These are phyloP conservation scores for Botia almorhae DNA, from an alignment of 2,797 vertebrate genomes.

Conservation along the genomic window DNA sequence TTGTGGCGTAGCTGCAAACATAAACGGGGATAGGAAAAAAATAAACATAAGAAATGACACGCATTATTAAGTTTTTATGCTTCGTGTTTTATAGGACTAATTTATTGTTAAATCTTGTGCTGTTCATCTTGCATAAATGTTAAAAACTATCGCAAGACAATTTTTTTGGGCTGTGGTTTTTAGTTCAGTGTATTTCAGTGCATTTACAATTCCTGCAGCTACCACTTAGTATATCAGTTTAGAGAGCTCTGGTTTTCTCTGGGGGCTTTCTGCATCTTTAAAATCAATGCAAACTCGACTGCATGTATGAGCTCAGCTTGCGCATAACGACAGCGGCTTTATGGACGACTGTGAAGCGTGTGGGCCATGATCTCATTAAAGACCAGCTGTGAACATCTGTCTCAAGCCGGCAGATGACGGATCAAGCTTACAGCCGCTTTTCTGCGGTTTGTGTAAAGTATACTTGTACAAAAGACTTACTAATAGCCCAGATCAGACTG, in stretches of 20 bases:
- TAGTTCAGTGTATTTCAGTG: background rate
- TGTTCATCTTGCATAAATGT: too few relatives aligned
- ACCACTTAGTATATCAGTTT: background rate
- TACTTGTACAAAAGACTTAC: background rate
- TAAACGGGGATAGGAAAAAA: background rate
- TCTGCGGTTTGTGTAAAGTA: background rate
- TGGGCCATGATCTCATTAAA: constrained; percentile 36
- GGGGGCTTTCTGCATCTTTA: background rate
- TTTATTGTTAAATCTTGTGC: too few relatives aligned
- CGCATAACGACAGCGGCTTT: constrained; percentile 19
- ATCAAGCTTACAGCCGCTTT: constrained; percentile 14
- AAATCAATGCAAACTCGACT: constrained; percentile 30
- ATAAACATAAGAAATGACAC: too few relatives aligned
- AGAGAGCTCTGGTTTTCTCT: background rate
- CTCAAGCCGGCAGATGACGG: background rate
- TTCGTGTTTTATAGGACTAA: too few relatives aligned
- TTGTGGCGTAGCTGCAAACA: background rate
- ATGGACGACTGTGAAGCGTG: background rate
- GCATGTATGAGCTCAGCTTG: constrained; percentile 20
- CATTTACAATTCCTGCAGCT: background rate
- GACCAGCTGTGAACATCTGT: constrained; percentile 47
- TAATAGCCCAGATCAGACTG: background rate
- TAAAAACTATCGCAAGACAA: background rate
- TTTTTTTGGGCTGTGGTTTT: background rate
- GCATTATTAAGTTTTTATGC: too few relatives aligned